These are phyloP conservation scores for Rhinatrema bivittatum DNA, from an alignment of 2,797 vertebrate genomes.

Conservation along the genomic window DNA sequence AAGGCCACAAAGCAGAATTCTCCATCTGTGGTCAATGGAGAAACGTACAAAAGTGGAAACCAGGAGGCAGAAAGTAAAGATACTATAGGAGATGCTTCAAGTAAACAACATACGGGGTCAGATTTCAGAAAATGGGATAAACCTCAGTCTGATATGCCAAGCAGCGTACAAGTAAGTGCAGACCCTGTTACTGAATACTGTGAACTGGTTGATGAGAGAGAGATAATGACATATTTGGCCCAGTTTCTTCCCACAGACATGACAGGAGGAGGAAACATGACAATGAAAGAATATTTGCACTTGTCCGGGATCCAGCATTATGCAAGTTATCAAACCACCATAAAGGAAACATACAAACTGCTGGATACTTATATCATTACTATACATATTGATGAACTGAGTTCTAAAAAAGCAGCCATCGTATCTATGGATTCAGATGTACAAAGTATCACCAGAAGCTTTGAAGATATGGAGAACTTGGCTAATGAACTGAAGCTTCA, in stretches of 20 bases:
- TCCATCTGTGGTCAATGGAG: too few species aligned
- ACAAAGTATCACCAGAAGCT: constrained; percentile 21
- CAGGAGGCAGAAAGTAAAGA: too few species aligned
- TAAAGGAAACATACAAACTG: constrained; percentile 12
- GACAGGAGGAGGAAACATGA: neutral
- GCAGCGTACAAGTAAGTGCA: too few species aligned
- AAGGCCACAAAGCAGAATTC: too few species aligned
- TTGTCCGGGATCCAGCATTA: constrained; percentile 19
- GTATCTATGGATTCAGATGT: constrained; percentile 16
- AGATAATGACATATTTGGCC: constrained; percentile 20
- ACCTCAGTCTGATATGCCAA: too few species aligned
- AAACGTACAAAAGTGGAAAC: too few species aligned
- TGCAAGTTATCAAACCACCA: constrained; percentile 12
- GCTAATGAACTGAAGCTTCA: constrained; percentile 21
- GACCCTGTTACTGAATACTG: too few species aligned
- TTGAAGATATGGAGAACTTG: constrained; percentile 30
- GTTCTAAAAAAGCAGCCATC: constrained; percentile 1
- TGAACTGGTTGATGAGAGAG: constrained; percentile 7
- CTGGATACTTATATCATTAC: constrained; percentile 11
- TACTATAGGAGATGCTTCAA: too few species aligned
- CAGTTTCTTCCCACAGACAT: constrained; percentile 9
- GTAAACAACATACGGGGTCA: too few species aligned
- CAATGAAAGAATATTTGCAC: constrained; percentile 15
- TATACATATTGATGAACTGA: constrained; percentile 13
- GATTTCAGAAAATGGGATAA: too few species aligned